phyloP scores from a whole-genome alignment of 53 echinoderm and acorn worm species.

The Zoroaster sp. region DNA sequence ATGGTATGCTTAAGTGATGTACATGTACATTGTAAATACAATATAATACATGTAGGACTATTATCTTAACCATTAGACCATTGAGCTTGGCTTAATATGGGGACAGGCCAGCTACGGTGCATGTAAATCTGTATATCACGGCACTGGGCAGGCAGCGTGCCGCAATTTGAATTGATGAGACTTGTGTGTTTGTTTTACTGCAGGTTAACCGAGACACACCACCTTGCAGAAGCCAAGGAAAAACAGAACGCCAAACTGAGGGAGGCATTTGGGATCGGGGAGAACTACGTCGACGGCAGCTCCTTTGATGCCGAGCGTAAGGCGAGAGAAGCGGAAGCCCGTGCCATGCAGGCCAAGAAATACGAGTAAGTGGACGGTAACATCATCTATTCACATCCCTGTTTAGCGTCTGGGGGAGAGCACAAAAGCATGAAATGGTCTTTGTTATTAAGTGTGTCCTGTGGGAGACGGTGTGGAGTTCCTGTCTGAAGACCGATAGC shows the following conservation, averaged over 20 bases:
- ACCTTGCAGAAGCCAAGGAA: conserved; percentile 94
- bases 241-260: conserved; percentile 96
- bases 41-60: too few species aligned
- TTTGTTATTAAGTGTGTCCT: background rate
- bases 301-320: conserved; percentile 93
- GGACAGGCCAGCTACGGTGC: too few species aligned
- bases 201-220: conserved; percentile 91
- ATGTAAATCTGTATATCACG: too few species aligned
- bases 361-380: conserved; percentile 76
- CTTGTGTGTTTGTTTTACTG: background rate
- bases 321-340: conserved; percentile 91
- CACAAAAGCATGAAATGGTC: background rate
- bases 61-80: too few species aligned
- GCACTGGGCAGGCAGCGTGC: too few species aligned
- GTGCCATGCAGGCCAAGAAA: conserved; percentile 91
- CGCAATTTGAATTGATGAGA: background rate
- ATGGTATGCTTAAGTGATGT: too few species aligned
- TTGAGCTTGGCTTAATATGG: too few species aligned
- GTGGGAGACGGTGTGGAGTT: conserved; percentile 8
- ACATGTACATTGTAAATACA: too few species aligned
- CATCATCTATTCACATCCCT: background rate
- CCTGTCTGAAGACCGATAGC: conserved; percentile 26
- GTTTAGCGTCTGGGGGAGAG: background rate
- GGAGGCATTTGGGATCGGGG: conserved; percentile 98
- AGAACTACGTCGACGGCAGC: conserved; percentile 95